Base-by-base conservation (phyloP, 2,888 invertebrate genomes). In the Coenonympha arcania region DNA sequence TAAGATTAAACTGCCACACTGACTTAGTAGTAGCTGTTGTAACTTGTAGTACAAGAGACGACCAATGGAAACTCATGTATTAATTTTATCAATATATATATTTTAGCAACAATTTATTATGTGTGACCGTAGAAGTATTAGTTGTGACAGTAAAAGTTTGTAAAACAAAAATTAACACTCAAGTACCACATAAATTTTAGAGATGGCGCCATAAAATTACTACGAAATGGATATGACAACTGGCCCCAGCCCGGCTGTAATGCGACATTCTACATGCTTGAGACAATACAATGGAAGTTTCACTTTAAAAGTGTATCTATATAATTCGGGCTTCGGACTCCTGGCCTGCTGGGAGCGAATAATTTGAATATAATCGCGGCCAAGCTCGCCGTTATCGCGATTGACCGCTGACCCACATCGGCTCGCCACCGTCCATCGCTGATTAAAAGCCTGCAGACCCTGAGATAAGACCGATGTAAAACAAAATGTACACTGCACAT, bases 371-470 rank as follows among this genome's bases (percentile, higher is more conserved):
- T 75, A 78, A 80, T 79, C 78, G 75, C 73, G 60, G 71, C 57
- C 71, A 65, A 70, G 75, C 72, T 73, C 67, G 66, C 63, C 60
- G 64, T 64, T 79, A 81, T 82, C 80, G 66, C 75, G 73, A 78
- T 80, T 76, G 76, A 83, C 79, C 79, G 75, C 63, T 79, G 84
- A 82, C 84, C 84, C 73, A 80, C 76, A 74, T 80, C 24, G 55
- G 52, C 52, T 46, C 51, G 60, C 53, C 50, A 50, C 53, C 43
- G 43, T 51, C 53, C 50, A 50, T 54, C 43, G 43, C 52, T 50
- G 58, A 55, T 55, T 50, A 40, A 47, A 43, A 43, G 50, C 30
- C 26, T 36, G 47, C 34, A n/a, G 43, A 47, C 47, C 39, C 18
- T 24, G 19, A 47, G 50, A 50, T 54, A 48, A 43, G 20, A 26